Conservation (phyloP, 2,797 vertebrate genomes). For the Myiothlypis coronata region DNA sequence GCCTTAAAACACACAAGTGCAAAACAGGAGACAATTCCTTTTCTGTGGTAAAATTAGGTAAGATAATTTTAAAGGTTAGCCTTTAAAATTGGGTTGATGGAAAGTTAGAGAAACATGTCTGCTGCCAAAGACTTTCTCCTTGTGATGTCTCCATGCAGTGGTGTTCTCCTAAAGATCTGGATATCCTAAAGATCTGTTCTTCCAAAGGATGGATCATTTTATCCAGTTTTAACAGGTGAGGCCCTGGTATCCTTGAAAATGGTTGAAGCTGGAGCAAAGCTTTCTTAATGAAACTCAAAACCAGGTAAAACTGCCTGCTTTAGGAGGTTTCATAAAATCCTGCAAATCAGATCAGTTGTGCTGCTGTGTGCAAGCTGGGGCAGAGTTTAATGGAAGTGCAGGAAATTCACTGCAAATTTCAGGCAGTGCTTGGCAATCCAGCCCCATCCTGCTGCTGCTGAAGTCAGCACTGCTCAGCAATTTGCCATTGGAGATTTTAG, state of each 20-base stretch:
- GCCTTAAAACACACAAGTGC: not conserved
- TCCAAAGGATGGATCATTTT: not conserved
- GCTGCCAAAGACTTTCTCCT: not conserved
- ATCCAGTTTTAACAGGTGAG: not conserved
- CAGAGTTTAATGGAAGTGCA: fast-evolving
- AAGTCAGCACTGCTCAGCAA: not conserved
- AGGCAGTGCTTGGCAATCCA: not conserved
- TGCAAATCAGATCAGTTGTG: not conserved
- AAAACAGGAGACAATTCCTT: not conserved
- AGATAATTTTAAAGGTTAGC: not conserved
- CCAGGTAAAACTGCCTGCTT: not conserved
- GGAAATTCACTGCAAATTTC: not conserved
- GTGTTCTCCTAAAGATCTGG: not conserved
- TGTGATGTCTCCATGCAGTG: not conserved
- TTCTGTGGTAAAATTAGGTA: not conserved
- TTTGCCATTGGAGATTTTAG: not conserved
- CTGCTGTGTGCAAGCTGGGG: not conserved
- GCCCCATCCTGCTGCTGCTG: not conserved
- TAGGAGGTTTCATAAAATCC: not conserved
- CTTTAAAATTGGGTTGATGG: not conserved
- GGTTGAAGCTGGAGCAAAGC: not conserved
- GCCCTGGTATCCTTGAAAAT: not conserved
- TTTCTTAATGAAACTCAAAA: not conserved
- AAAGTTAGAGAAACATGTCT: not conserved
- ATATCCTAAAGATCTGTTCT: not conserved